Evolutionary conservation across 2,888 invertebrate species (phyloP), one percentile per base, ranked within the genome.

Genomic region (Heliconius hortense): DNA sequence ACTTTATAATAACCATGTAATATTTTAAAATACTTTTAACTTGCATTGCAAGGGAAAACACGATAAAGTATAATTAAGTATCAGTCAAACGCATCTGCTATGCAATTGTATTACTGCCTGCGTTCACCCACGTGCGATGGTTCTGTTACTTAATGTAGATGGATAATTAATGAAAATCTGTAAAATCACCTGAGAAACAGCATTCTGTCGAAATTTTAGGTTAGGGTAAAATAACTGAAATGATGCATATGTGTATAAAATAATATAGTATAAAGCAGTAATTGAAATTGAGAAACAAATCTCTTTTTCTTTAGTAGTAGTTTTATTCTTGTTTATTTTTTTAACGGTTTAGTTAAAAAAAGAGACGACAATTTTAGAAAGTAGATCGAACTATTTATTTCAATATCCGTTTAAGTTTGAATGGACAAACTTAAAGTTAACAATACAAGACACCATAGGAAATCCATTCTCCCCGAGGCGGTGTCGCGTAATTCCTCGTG

Each of bases 381-480:
- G 64, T 53, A n/a, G 48, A 69, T 71, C 28, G 64, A 13, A 66
- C 56, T 75, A 70, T 56, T 69, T 74, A 71, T 75, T 76, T 72
- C 56, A 72, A 76, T 76, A 76, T 78, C 78, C 78, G 76, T 76
- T 76, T 67, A 48, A 70, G 60, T 72, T 76, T 78, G 28, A 76
- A 78, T 78, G 74, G 74, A 76, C 68, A 75, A 66, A 72, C 74
- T 70, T 69, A 43, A 76, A 76, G 74, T 78, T 62, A 74, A 76
- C 78, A 73, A 79, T 79, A 74, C 69, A 70, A 77, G 75, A 56
- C 72, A 76, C 76, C 79, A 78, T 78, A 78, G 79, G 76, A 77
- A 79, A 77, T 76, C 78, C 76, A 79, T 78, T 78, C 74, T 72
- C 73, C 78, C 74, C 75, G 78, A 76, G 78, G 80, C 79, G 77